Evolutionary conservation across 2,797 vertebrate genomes (phyloP), one percentile per base, ranked within the genome.

Genomic region (Spondyliosoma cantharus): DNA sequence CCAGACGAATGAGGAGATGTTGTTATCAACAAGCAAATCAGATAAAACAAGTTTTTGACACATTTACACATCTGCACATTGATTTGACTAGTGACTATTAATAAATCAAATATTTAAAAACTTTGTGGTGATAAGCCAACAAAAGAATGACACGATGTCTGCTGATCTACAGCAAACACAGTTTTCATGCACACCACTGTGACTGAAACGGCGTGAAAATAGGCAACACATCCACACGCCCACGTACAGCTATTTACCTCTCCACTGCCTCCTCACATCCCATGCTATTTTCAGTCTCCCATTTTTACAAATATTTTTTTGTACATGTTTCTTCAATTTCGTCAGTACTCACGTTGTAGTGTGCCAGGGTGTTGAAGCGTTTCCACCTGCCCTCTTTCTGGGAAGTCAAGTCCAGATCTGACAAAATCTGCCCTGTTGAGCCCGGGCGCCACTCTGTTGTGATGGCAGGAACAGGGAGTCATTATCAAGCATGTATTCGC

Each of bases 331-430:
- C 42, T 75, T 43, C 24, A 20, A 24, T 61, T 52, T 48, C n/a
- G 52, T 59, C 63, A 53, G 48, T 73, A 89, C 97, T 98, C 93
- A 99, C 98, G 0, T 99, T 99, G 88, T 99, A 99, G 90, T 99
- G 98, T 74, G 97, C 98, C 79, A 99, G 93, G 0, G 98, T 99
- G 93, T 99, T 99, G 93, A 98, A 93, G 45, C 95, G 96, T 75
- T 90, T 97, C 97, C 96, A 99, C 76, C 97, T 95, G 92, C 98
- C 97, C 42, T 99, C 98, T 82, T 96, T 97, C 92, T 98, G 97
- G 15, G 98, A 98, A 7, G 98, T 99, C 93, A 99, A 92, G 91
- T 99, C 98, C 91, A 99, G 94, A 91, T 99, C 98, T 0, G 97
- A 99, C 83, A 99, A 91, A 89, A 97, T 98, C 93, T 99, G 98